Base-by-base conservation (phyloP, 2,888 invertebrate species). In the Tipula helvola region DNA sequence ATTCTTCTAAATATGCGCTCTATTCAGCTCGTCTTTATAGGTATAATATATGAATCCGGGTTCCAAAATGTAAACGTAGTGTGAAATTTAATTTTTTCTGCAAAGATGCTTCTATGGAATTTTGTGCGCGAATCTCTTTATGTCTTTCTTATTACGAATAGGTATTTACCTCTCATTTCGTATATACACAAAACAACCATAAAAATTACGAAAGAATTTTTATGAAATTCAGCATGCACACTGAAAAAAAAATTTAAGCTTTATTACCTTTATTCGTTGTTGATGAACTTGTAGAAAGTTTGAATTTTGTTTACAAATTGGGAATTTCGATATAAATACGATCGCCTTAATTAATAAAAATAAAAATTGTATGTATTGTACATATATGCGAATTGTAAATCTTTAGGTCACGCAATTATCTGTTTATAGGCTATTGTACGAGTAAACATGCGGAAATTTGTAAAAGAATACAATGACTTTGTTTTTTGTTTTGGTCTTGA, bases 21-120 rank as follows among this genome's bases (percentile, higher is more conserved):
- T 52, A 16, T 52, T 52, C 52, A 28, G 28, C 71, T 52, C 16
- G 10, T 52, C 52, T 18, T 71, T 71, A n/a, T 47, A n/a, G n/a
- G n/a, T n/a, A n/a, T n/a, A n/a, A n/a, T n/a, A 13, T 12, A 18
- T 8, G 71, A 71, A 71, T 71, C 71, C 71, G 71, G 71, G 71
- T 71, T 71, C 71, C 71, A 71, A 71, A 71, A 71, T 28, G 16
- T 57, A 71, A 71, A 71, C 28, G 18, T 71, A 71, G 71, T 71
- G 71, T 71, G 71, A 71, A 71, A 71, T 71, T 71, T 71, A 10
- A 71, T 71, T 71, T 71, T 71, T 71, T 71, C 71, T 28, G 28
- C 71, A 71, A 71, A 71, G 71, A 71, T 71, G 71, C 71, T 71
- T 71, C 71, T 71, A 71, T 71, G 71, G 71, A 71, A 71, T 71